Evolutionary conservation across 1,140 invertebrate species (phyloP).

Genomic region (Oppia nitens): DNA sequence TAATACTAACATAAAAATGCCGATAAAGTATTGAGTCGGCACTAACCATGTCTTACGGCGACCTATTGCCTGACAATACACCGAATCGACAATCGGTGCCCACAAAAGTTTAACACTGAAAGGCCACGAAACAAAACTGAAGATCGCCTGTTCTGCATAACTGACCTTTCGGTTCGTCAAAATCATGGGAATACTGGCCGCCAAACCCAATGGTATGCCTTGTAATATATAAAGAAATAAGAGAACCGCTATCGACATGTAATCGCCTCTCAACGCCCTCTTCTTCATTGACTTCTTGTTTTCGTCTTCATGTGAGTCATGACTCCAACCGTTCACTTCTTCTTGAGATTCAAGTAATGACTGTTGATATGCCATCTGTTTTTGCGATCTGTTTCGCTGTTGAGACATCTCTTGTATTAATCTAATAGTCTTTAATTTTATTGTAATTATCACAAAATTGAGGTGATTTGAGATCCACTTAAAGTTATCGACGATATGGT

Average conservation of each 20-base stretch:
- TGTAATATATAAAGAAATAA: conserved; percentile 85
- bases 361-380: too few relatives aligned
- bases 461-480: too few relatives aligned
- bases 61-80: conserved; percentile 66
- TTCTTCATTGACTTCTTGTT: not conserved
- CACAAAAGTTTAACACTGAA: conserved; percentile 93
- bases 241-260: conserved; percentile 50
- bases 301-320: not conserved
- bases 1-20: conserved; percentile 60
- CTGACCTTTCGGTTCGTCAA: conserved; percentile 74
- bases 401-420: too few relatives aligned
- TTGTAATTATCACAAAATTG: too few relatives aligned
- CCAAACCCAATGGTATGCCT: conserved; percentile 86
- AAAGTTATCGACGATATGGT: too few relatives aligned
- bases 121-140: conserved; percentile 95
- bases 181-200: conserved; percentile 83
- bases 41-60: conserved; percentile 93
- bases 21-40: conserved; percentile 60
- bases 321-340: not conserved
- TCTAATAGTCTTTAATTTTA: too few relatives aligned
- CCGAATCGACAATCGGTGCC: conserved; percentile 91
- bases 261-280: conserved; percentile 20
- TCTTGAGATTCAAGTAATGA: not conserved
- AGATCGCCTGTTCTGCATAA: conserved; percentile 89
- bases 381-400: too few relatives aligned